Evolutionary conservation across 2,888 invertebrate species (phyloP), one percentile per base, ranked within the genome.

Genomic region (Synanthedon vespiformis): DNA sequence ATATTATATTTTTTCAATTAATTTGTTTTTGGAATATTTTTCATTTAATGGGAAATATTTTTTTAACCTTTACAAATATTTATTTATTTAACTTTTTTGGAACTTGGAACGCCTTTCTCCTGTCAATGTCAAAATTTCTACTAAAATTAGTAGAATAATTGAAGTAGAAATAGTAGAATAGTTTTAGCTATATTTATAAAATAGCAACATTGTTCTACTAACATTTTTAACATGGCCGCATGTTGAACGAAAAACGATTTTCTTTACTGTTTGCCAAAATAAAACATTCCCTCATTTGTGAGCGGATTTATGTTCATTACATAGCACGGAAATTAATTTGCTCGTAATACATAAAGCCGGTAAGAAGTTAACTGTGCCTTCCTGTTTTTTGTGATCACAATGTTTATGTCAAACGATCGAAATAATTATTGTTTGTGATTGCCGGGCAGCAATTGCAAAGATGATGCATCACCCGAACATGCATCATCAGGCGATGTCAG

Each of bases 241-340:
- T 92, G 93, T 92, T 93, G 92, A 91, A 91, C 86, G 76, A 89
- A 34, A 34, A 88, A 88, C 89, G 88, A 89, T 92, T 92, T 92
- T 92, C 92, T 92, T 92, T 92, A 92, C 91, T 92, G 92, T 92
- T 92, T 89, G 92, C 92, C 92, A 92, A 92, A 84, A 76, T 74
- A 74, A 67, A 71, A 64, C 12, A 69, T 66, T 71, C 72, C 74
- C 72, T 74, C 65, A 75, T 72, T 75, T 70, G 71, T 71, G 66
- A 71, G 77, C 80, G 80, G 79, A 77, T 82, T 72, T 75, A 77
- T 79, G 79, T 74, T 66, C 60, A 69, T 76, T 66, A 68, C 65
- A 68, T 74, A 81, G 75, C 71, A 58, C 67, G 63, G 57, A 56
- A 53, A 69, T 64, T 67, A 57, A 68, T 72, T 72, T 70, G 60